Base-by-base conservation (phyloP, 1,140 invertebrate species). In the Latrodectus geometricus region DNA sequence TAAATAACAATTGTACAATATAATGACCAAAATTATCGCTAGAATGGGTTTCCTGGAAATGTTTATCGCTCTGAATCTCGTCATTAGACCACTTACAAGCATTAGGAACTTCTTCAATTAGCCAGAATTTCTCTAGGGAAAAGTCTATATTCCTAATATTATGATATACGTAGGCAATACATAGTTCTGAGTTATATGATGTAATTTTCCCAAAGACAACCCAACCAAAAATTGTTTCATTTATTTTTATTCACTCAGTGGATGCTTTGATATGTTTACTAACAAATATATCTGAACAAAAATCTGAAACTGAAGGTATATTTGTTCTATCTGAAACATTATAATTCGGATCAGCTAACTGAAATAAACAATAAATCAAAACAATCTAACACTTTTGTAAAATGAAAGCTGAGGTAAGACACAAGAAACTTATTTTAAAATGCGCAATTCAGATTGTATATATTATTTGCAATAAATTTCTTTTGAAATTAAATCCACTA, bases 141-240 rank as follows among this genome's bases (percentile, higher is more conserved):
- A n/a, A 20, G n/a, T 69, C 68, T 8, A 69, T 20, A 23, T 69
- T 17, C 8, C 68, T 20, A 23, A 23, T 23, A 69, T n/a, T 20
- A 69, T 69, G 68, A 69, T 69, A 17, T n/a, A 69, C 68, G 21
- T 69, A 17, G n/a, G 9, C 21, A 20, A 17, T 17, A 11, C n/a
- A 8, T 20, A 9, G 17, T 69, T 8, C n/a, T 9, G 68, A 20
- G 8, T 69, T n/a, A 69, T 9, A 69, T 69, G 68, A 8, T n/a
- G 17, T 23, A 9, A 8, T 9, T 69, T n/a, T 9, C 68, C 68
- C 68, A 20, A 69, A 69, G n/a, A 69, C n/a, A 20, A 69, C 21
- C 68, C 68, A 69, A 69, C 68, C 68, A 69, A 69, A 69, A 11
- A 69, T 69, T n/a, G 68, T 69, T 69, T 69, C 68, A 23, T 69